Conservation (phyloP, 2,888 invertebrate species). For the Drosophila subquinaria region DNA sequence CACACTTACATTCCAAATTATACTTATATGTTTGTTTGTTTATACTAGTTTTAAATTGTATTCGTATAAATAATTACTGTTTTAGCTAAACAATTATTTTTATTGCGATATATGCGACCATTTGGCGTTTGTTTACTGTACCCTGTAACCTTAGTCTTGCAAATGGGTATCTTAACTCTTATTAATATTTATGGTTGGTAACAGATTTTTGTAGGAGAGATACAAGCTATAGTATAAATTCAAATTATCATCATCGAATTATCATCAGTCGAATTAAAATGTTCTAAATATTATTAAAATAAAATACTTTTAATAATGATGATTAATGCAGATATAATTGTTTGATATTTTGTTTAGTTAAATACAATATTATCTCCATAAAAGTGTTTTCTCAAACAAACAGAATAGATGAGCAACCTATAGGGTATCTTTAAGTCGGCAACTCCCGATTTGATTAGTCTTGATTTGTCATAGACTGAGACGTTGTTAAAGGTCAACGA, state of each 20-base stretch:
- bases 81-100: constrained; percentile 16
- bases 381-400: neutral
- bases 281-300: no score
- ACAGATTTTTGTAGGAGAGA: no score
- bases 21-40: neutral
- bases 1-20: constrained; percentile 3
- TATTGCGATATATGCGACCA: constrained; percentile 8
- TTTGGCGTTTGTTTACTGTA: neutral
- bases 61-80: constrained; percentile 19
- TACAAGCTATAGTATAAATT: no score
- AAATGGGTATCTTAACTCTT: neutral
- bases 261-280: no score
- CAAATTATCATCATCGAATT: no score
- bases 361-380: neutral
- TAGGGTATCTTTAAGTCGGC: neutral
- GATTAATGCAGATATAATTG: neutral
- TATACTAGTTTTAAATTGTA: neutral
- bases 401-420: neutral
- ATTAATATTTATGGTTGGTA: neutral
- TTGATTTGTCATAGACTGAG: neutral
- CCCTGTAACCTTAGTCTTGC: neutral
- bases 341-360: no score
- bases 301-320: neutral
- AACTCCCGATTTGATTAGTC: neutral
- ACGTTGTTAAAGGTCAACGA: constrained; percentile 7